Conservation (phyloP, 2,797 vertebrate species). For the Mallotus villosus region DNA sequence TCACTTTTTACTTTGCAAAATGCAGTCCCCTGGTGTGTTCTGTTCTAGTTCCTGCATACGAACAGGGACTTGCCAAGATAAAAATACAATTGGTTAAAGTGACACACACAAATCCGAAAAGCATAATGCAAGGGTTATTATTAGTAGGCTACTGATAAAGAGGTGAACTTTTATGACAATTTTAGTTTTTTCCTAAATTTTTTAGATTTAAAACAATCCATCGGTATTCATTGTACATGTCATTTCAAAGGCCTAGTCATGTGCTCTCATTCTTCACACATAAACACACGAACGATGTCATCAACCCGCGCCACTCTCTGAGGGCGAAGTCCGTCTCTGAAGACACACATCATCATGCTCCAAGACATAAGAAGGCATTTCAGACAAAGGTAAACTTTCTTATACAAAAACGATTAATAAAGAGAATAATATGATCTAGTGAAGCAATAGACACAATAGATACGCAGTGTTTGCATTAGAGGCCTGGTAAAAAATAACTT, state of each 20-base stretch:
- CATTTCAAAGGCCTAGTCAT: slow-evolving; percentile 42
- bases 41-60: not conserved
- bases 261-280: slow-evolving; percentile 40
- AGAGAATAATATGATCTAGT: slow-evolving; percentile 49
- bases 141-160: not conserved
- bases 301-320: slow-evolving; percentile 47
- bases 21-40: not conserved
- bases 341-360: slow-evolving; percentile 67
- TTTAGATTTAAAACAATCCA: slow-evolving; percentile 46
- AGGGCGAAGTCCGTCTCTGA: slow-evolving; percentile 53
- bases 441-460: slow-evolving; percentile 37
- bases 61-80: not conserved
- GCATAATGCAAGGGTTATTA: not conserved
- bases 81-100: too few species aligned
- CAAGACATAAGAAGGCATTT: slow-evolving; percentile 67
- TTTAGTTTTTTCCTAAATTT: slow-evolving; percentile 27
- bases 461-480: not conserved
- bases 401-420: slow-evolving; percentile 61
- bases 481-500: slow-evolving; percentile 19
- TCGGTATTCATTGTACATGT: slow-evolving; percentile 24
- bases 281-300: slow-evolving; percentile 38
- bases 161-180: slow-evolving; percentile 30
- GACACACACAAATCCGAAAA: not conserved
- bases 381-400: slow-evolving; percentile 55
- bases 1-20: too few species aligned